Evolutionary conservation across 2,797 vertebrate species (phyloP).

Genomic region (Mormyrus hasselquistii): DNA sequence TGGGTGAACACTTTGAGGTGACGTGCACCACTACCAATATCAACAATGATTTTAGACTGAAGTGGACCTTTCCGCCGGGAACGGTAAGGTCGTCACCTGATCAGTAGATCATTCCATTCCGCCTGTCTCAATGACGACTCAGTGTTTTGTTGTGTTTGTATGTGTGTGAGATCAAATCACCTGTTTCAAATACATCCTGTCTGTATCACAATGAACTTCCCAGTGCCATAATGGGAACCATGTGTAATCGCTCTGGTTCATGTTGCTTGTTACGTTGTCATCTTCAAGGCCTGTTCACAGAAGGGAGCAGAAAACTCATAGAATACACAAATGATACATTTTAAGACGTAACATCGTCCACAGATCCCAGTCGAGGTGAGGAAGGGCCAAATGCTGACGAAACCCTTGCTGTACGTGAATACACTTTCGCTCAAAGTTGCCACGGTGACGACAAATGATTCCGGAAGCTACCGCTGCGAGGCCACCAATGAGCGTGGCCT

Average conservation of each 20-base stretch:
- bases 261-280: background rate
- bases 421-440: constrained; percentile 64
- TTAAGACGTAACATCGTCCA: constrained; percentile 35
- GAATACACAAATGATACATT: too few species aligned
- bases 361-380: constrained; percentile 66
- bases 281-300: too few species aligned
- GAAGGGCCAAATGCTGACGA: constrained; percentile 51
- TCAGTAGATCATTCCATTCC: background rate
- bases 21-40: constrained; percentile 79
- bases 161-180: background rate
- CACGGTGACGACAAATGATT: constrained; percentile 66
- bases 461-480: constrained; percentile 79
- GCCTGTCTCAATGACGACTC: background rate
- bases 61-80: constrained; percentile 65
- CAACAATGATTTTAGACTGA: constrained; percentile 70
- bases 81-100: constrained; percentile 63
- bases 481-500: constrained; percentile 76
- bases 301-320: too few species aligned
- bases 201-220: background rate
- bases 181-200: background rate
- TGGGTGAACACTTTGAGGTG: constrained; percentile 72
- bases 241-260: background rate
- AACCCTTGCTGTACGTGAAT: constrained; percentile 57
- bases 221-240: background rate
- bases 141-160: background rate